phyloP scores from a whole-genome alignment of 2,797 vertebrate genomes.

The Eidolon dupreanum region DNA sequence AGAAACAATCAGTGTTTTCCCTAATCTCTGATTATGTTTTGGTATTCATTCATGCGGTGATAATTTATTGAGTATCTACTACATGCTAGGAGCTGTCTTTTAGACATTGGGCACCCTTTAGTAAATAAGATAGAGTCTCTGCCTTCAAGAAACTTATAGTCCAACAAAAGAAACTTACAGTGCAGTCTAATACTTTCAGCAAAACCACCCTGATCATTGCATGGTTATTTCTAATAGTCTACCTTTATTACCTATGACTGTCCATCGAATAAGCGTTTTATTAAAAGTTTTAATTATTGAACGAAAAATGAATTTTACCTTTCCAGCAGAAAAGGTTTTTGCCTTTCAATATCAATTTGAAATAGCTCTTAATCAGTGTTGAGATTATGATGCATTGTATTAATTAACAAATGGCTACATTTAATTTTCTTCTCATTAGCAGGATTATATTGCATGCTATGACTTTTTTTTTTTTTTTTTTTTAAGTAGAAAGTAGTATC shows the following conservation, averaged over 20 bases:
- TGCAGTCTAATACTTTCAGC: neutral
- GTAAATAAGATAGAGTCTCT: neutral
- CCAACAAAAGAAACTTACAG: neutral
- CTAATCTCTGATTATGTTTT: constrained; percentile 1
- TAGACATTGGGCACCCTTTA: neutral
- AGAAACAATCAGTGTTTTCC: neutral
- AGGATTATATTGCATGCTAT: neutral
- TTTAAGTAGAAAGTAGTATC: constrained; percentile 6
- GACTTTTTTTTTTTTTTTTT: neutral
- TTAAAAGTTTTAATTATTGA: constrained; percentile 37
- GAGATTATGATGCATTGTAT: neutral
- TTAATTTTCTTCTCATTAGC: neutral
- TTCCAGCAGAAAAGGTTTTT: neutral
- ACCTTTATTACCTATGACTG: constrained; percentile 21
- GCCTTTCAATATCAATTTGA: neutral
- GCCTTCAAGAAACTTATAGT: constrained; percentile 18
- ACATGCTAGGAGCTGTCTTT: neutral
- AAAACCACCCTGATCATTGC: neutral
- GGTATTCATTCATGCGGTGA: neutral
- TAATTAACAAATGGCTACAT: neutral
- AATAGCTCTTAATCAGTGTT: neutral
- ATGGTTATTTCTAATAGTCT: neutral
- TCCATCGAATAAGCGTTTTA: neutral
- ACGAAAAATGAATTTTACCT: constrained; percentile 2
- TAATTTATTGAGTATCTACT: neutral